phyloP scores from a whole-genome alignment of 2,113 vertebrate genomes.

The Gymnorhina tibicen region DNA sequence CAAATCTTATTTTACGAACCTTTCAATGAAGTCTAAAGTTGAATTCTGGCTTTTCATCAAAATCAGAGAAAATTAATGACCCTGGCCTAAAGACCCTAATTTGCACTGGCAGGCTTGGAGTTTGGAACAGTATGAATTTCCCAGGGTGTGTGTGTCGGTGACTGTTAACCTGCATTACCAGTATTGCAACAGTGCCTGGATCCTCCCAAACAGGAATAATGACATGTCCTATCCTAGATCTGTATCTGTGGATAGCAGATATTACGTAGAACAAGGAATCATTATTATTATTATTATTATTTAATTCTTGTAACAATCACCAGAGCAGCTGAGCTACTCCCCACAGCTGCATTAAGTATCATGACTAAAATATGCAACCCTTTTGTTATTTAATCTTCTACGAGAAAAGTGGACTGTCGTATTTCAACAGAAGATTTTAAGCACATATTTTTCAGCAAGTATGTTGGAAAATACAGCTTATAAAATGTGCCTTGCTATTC shows the following conservation, averaged over 20 bases:
- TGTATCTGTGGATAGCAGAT: background rate
- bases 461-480: background rate
- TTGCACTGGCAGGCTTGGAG: background rate
- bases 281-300: slow-evolving; percentile 9
- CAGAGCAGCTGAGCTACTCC: background rate
- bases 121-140: background rate
- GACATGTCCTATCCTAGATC: background rate
- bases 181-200: background rate
- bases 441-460: background rate
- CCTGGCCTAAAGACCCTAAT: background rate
- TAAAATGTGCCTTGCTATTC: background rate
- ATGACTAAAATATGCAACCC: background rate
- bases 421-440: slow-evolving; percentile 1
- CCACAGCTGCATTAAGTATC: slow-evolving; percentile 16
- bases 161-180: background rate
- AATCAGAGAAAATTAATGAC: background rate
- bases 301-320: background rate
- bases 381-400: background rate
- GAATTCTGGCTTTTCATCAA: background rate
- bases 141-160: background rate
- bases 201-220: background rate
- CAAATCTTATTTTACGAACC: background rate
- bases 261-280: background rate
- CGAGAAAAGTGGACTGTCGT: background rate
- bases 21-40: background rate